Percentiles rank a stretch among this genome's conserved stretches.
Conservation (phyloP, 2,888 invertebrate genomes). For the Hemistola chrysoprasaria region DNA sequence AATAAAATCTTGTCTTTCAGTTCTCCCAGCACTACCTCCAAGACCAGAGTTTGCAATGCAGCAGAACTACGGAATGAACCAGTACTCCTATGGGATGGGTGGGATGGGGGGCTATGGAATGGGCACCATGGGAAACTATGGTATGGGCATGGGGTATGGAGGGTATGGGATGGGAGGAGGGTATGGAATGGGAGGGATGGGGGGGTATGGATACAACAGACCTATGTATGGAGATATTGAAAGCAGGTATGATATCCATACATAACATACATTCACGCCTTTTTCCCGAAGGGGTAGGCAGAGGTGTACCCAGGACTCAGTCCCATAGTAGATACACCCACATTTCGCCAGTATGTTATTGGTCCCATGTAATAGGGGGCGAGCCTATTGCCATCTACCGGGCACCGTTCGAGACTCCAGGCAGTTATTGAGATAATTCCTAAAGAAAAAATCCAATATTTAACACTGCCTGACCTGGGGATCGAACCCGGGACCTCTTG, state of each 20-base stretch:
- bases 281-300: too few species aligned
- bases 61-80: slow-evolving; percentile 50
- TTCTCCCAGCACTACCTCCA: slow-evolving; percentile 59
- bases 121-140: slow-evolving; percentile 39
- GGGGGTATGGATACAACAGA: slow-evolving; percentile 44
- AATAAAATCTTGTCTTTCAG: slow-evolving; percentile 17
- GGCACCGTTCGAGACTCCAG: too few species aligned
- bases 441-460: too few species aligned
- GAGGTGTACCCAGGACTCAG: too few species aligned
- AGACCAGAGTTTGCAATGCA: slow-evolving; percentile 53
- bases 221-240: slow-evolving; percentile 83
- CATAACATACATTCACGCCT: too few species aligned
- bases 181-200: slow-evolving; percentile 30
- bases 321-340: too few species aligned
- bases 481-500: too few species aligned
- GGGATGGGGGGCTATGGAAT: slow-evolving; percentile 26
- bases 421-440: too few species aligned
- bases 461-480: too few species aligned
- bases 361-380: too few species aligned
- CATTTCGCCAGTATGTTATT: too few species aligned
- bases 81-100: slow-evolving; percentile 30
- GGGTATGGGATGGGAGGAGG: slow-evolving; percentile 33
- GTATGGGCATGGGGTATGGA: slow-evolving; percentile 35
- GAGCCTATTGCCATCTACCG: too few species aligned
- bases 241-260: slow-evolving; percentile 82